A percentile compares a stretch with the other conserved stretches of the same genome.
Evolutionary conservation across 2,888 invertebrate species (phyloP).

Genomic region (Sthenelais limicola): DNA sequence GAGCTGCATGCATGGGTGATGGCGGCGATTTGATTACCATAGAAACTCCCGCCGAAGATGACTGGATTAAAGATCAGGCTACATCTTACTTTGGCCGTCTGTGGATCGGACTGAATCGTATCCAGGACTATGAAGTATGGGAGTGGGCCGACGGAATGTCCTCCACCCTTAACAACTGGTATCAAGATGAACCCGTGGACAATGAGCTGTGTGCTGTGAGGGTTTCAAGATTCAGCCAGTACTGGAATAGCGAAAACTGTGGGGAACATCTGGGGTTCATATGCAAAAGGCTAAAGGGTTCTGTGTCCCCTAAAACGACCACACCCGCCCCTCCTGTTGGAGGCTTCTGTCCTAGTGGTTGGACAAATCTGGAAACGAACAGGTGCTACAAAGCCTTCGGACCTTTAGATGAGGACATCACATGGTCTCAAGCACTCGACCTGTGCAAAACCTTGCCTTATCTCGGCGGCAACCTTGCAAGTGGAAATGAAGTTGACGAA

Average conservation of each 20-base stretch:
- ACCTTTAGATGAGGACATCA: neutral
- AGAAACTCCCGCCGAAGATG: constrained; percentile 5
- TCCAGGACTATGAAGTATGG: neutral
- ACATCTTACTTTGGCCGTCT: neutral
- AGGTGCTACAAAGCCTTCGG: neutral
- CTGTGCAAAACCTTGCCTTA: neutral
- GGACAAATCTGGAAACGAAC: neutral
- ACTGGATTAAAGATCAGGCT: neutral
- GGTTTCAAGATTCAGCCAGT: neutral
- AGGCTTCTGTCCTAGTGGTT: constrained; percentile 12
- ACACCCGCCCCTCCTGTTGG: neutral
- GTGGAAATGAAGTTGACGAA: neutral
- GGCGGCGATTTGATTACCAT: constrained; percentile 20
- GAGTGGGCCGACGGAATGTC: constrained; percentile 3
- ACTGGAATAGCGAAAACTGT: neutral
- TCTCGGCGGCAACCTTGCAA: neutral
- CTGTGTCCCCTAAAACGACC: neutral
- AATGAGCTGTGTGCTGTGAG: constrained; percentile 2
- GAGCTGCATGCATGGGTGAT: neutral
- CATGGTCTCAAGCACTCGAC: neutral
- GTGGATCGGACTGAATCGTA: constrained; percentile 10
- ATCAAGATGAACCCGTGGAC: neutral
- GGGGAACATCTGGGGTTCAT: neutral
- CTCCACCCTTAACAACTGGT: neutral
- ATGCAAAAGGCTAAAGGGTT: neutral